Base-by-base conservation (phyloP, 2,113 vertebrate species). In the Indri indri region DNA sequence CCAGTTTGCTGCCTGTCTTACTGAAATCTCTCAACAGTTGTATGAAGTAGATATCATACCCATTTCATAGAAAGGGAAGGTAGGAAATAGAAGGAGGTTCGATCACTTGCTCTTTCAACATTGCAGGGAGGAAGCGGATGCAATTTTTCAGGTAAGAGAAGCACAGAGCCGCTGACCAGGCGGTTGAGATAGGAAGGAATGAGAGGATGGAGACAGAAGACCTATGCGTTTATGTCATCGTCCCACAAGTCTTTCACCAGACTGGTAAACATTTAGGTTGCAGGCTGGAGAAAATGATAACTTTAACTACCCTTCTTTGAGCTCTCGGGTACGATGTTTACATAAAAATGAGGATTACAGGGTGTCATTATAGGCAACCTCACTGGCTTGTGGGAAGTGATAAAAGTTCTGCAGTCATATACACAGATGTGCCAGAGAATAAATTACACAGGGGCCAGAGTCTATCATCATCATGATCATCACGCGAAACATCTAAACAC, bases 301-400 rank as follows among this genome's bases (percentile, higher is more conserved):
- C 95, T 87, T 95, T 96, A 96, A 68, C 32, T 70, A 61, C 66
- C 34, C 25, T 81, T 30, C 59, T 70, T 73, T 96, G 66, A 86
- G 57, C 14, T 47, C 88, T 77, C 59, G 73, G 57, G 84, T 65
- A 95, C 88, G 94, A 90, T 86, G 88, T 57, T 90, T 84, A 82
- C 96, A 73, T 87, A 85, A 96, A 96, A 96, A 68, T 37, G 50
- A 65, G 52, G 79, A 70, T 92, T 83, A 77, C 70, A 92, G 96
- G 34, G 61, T 90, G 70, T 93, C 74, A 83, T 96, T 96, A 95
- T 50, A 88, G 34, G 59, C 79, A 88, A 6, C 37, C n/a, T 88
- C 88, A 37, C 42, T 74, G 37, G 37, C n/a, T 87, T n/a, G 37
- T 47, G 92, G 96, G 77, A 84, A 61, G 65, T 8, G 23, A n/a